Conservation (phyloP, 1,140 invertebrate genomes). For the Lordiphosa mommai region DNA sequence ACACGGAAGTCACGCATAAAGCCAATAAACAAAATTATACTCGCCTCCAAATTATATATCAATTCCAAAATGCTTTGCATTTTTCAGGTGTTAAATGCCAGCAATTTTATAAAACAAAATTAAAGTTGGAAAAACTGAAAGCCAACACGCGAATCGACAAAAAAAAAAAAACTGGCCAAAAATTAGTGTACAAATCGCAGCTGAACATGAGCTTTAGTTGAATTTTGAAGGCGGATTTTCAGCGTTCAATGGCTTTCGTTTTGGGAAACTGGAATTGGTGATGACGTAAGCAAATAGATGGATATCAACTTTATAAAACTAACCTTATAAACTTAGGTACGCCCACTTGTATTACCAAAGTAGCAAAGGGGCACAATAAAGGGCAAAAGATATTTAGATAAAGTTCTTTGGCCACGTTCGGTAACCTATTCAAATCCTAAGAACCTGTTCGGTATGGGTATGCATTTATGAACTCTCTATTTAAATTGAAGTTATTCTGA, state of each 20-base stretch:
- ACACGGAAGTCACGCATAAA: slow-evolving; percentile 47
- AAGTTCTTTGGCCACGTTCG: no score
- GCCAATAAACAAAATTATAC: slow-evolving; percentile 25
- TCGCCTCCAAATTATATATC: slow-evolving; percentile 24
- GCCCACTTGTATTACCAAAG: no score
- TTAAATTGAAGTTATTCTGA: no score
- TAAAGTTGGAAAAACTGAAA: slow-evolving; percentile 5
- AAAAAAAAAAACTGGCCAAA: slow-evolving; percentile 13
- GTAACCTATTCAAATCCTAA: no score
- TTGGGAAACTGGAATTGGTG: not conserved
- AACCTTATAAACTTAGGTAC: no score
- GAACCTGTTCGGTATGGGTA: no score
- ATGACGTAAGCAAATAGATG: no score
- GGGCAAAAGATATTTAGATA: no score
- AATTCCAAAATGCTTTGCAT: slow-evolving; percentile 30
- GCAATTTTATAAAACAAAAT: not conserved
- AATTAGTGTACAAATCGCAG: slow-evolving; percentile 17
- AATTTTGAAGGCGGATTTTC: not conserved
- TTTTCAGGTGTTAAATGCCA: slow-evolving; percentile 38
- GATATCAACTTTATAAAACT: no score
- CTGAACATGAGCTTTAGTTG: slow-evolving; percentile 6
- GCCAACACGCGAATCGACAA: slow-evolving; percentile 27
- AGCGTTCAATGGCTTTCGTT: slow-evolving; percentile 9
- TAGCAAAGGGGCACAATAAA: no score
- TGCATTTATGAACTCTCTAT: no score